phyloP scores from a whole-genome alignment of 2,797 vertebrate genomes.

The Pogonophryne albipinna region DNA sequence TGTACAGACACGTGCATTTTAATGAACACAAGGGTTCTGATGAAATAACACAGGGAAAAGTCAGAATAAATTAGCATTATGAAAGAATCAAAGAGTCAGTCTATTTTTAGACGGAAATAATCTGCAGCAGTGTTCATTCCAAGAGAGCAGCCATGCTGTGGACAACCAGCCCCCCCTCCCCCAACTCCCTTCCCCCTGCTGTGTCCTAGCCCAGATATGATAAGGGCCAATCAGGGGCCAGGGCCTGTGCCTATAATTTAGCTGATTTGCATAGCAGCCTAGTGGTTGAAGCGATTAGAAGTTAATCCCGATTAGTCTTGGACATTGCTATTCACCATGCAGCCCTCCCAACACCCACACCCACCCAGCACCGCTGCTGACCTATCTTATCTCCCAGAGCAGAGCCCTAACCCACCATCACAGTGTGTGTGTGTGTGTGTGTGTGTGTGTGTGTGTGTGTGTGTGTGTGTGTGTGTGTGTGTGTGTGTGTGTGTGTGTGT shows the following conservation, averaged over 20 bases:
- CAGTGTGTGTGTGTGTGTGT: constrained; percentile 26
- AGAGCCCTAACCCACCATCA: constrained; percentile 66
- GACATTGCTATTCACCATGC: constrained; percentile 82
- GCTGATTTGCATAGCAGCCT: constrained; percentile 79
- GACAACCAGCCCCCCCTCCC: background rate
- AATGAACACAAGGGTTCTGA: background rate
- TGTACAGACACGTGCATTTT: background rate
- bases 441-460: constrained; percentile 19
- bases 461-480: constrained; percentile 17
- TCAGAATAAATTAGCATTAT: background rate
- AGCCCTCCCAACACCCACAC: constrained; percentile 61
- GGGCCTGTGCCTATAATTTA: constrained; percentile 74
- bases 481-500: constrained; percentile 16
- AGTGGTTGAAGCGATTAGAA: constrained; percentile 82
- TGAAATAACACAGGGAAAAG: background rate
- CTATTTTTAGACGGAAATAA: constrained; percentile 28
- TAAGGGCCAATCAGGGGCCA: constrained; percentile 78
- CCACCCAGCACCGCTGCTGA: constrained; percentile 73
- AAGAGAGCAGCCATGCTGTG: constrained; percentile 19
- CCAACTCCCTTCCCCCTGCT: constrained; percentile 1
- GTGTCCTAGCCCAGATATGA: constrained; percentile 51
- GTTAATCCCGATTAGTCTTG: constrained; percentile 85
- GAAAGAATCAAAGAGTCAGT: constrained; percentile 2
- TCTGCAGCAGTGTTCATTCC: constrained; percentile 31
- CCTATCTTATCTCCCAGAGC: constrained; percentile 80